A percentile compares a stretch with the other conserved stretches of the same genome.
Conservation (phyloP, 2,888 invertebrate genomes). For the Meteorus cinctellus region DNA sequence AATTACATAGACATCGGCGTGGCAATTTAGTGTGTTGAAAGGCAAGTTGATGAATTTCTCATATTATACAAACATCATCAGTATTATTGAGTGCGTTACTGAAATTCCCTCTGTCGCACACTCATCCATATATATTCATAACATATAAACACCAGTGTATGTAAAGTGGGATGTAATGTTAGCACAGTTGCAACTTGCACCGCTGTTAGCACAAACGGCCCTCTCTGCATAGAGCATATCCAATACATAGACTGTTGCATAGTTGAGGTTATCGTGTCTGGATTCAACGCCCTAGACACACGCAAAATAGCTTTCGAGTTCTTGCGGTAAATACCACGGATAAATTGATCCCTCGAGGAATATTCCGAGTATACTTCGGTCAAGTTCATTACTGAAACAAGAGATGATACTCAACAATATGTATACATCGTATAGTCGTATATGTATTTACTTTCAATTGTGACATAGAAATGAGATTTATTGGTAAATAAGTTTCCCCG, state of each 20-base stretch:
- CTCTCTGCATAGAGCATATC: neutral
- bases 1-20: no score
- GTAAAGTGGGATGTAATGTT: neutral
- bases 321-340: conserved; percentile 34
- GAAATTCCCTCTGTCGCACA: neutral
- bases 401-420: conserved; percentile 7
- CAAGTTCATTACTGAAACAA: conserved; percentile 41
- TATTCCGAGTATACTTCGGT: conserved; percentile 26
- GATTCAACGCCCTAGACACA: neutral
- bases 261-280: conserved; percentile 28
- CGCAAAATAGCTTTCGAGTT: conserved; percentile 33
- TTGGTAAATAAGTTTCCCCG: no score
- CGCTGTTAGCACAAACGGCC: neutral
- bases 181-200: neutral
- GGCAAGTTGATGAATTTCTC: neutral
- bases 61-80: neutral
- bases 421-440: neutral
- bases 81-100: neutral
- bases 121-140: neutral
- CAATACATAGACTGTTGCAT: neutral
- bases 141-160: conserved; percentile 2
- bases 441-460: neutral
- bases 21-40: no score
- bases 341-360: conserved; percentile 32
- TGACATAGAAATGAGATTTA: no score